Evolutionary conservation across 2,888 invertebrate species (phyloP), one percentile per base, ranked within the genome.

Genomic region (Eumacrocentrus americanus): DNA sequence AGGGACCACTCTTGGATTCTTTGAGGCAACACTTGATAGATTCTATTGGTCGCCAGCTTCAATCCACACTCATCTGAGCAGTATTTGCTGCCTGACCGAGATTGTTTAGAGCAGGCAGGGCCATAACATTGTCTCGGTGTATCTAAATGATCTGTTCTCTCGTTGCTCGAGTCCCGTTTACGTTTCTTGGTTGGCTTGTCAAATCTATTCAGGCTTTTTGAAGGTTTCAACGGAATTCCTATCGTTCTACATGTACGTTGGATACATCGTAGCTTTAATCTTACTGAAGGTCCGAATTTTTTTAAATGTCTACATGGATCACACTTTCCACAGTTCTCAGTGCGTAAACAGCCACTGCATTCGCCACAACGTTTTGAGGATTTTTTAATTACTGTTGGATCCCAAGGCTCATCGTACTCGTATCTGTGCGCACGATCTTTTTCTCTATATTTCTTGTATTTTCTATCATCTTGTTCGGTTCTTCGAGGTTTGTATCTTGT

Each of bases 1-100:
- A 94, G 83, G 16, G 93, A 90, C 96, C 97, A 97, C 78, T 97
- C 95, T 76, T 95, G 95, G 59, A 98, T 90, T 7, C 97, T 87
- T 70, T 91, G 90, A 0, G 95, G 95, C n/a, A 94, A 74, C 67
- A 89, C 92, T 83, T 92, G 91, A 73, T 91, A 91, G 67, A 95
- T 92, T 70, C 94, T 84, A 44, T 88, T 89, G 0, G 91, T 91
- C 0, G 98, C 97, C 22, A 98, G 83, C 72, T 90, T 88, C 73
- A 95, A 85, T 0, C 98, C 98, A 78, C 98, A 98, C 66, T 91
- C 89, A 66, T 95, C 89, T 5, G 93, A 91, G 77, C 98, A 98
- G 77, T 98, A 98, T 82, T 98, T 98, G 61, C 95, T 95, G 37
- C 88, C 88, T 0, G 86, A 83, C 11, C 90, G 84, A 0, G 97